These are phyloP conservation scores for Leptogaster cylindrica DNA, from an alignment of 2,888 invertebrate genomes.

Conservation along the genomic window DNA sequence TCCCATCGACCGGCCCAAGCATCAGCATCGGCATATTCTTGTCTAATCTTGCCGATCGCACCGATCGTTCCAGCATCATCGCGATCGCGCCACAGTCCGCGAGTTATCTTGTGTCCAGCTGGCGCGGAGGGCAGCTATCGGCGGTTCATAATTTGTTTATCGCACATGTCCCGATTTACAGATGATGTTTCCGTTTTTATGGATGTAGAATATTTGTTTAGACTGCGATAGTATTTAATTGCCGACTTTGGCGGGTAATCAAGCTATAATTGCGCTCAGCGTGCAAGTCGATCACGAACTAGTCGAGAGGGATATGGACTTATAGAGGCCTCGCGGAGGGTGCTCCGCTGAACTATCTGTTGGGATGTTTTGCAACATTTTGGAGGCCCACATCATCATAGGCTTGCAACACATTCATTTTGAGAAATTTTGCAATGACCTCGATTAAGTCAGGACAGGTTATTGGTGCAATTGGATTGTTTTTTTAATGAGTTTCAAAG, in stretches of 20 bases:
- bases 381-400: no score
- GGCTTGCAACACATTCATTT: no score
- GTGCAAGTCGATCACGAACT: conserved; percentile 36
- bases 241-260: conserved; percentile 28
- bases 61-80: not conserved
- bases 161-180: conserved; percentile 36
- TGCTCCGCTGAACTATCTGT: no score
- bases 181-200: conserved; percentile 36
- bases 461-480: no score
- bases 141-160: conserved; percentile 35
- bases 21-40: not conserved
- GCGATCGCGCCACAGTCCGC: not conserved
- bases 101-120: conserved; percentile 2
- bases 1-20: conserved; percentile 20
- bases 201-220: conserved; percentile 30
- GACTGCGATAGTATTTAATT: conserved; percentile 29
- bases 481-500: no score
- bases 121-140: conserved; percentile 13
- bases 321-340: no score
- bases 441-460: no score
- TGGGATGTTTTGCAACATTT: no score
- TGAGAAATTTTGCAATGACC: no score
- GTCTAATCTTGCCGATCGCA: conserved; percentile 14
- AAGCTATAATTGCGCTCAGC: conserved; percentile 27
- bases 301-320: not conserved